Percentiles rank a stretch among this genome's conserved stretches.
These are phyloP conservation scores for Mycetomoellerius zeteki DNA, from an alignment of 1,140 invertebrate species.

Conservation along the genomic window DNA sequence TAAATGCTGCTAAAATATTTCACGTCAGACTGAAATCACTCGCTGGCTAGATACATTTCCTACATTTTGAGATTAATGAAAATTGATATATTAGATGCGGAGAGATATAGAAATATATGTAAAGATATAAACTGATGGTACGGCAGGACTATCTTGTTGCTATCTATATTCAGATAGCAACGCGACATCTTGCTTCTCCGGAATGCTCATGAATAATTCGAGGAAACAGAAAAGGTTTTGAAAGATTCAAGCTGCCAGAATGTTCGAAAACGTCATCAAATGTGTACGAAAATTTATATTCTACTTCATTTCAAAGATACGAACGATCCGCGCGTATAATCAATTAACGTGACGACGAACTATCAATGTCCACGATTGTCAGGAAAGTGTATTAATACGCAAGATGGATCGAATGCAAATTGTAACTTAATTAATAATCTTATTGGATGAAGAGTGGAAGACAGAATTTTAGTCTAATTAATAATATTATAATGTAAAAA, in stretches of 20 bases:
- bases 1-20: conserved; percentile 42
- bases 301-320: not conserved
- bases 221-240: not conserved
- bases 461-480: too few relatives aligned
- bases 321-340: not conserved
- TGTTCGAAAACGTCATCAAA: not conserved
- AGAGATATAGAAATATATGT: not conserved
- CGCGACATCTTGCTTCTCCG: not conserved
- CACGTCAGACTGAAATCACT: not conserved
- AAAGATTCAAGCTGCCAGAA: not conserved
- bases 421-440: not conserved
- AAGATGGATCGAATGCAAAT: not conserved
- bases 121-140: not conserved
- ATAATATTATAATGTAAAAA: too few relatives aligned
- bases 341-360: not conserved
- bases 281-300: not conserved
- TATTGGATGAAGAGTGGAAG: not conserved
- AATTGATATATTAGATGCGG: conserved; percentile 22
- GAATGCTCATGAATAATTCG: conserved; percentile 22
- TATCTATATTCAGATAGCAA: conserved; percentile 7
- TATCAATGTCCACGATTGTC: not conserved
- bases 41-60: not conserved
- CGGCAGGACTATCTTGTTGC: not conserved
- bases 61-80: conserved; percentile 6
- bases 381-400: not conserved